Evolutionary conservation across 2,888 invertebrate genomes (phyloP).

Genomic region (Acleris cristana): DNA sequence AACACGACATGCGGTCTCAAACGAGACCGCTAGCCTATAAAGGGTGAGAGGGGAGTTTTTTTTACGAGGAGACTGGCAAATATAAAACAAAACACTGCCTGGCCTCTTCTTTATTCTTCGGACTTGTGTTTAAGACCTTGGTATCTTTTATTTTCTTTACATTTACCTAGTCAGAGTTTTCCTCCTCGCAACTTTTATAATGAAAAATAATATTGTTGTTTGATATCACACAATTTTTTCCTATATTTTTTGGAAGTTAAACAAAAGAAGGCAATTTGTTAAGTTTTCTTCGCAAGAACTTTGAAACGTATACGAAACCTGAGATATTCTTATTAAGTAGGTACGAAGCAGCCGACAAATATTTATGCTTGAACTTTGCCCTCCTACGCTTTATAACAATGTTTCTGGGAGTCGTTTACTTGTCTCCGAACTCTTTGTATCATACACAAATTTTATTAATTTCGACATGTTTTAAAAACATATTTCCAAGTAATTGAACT

Average conservation of each 20-base stretch:
- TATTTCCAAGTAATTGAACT: no score
- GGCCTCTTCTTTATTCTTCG: no score
- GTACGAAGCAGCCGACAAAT: slow-evolving; percentile 17
- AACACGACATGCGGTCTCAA: no score
- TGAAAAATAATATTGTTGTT: neutral
- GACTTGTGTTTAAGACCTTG: no score
- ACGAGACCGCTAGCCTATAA: no score
- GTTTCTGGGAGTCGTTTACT: slow-evolving; percentile 5
- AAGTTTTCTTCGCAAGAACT: slow-evolving; percentile 8
- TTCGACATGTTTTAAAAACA: neutral
- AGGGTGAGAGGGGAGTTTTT: no score
- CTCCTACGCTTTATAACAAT: slow-evolving; percentile 4
- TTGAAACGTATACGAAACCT: slow-evolving; percentile 14
- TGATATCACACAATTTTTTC: neutral
- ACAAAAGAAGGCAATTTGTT: neutral
- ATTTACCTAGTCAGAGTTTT: neutral
- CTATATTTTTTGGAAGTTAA: no score
- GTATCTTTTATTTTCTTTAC: neutral
- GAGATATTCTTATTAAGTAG: slow-evolving; percentile 4
- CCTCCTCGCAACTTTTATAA: neutral
- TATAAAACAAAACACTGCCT: no score
- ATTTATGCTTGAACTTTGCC: slow-evolving; percentile 14
- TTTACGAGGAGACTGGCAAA: no score
- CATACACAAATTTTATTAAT: neutral
- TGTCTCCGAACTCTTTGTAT: neutral